Conservation (phyloP, 2,888 invertebrate genomes). For the Atrina japonica region DNA sequence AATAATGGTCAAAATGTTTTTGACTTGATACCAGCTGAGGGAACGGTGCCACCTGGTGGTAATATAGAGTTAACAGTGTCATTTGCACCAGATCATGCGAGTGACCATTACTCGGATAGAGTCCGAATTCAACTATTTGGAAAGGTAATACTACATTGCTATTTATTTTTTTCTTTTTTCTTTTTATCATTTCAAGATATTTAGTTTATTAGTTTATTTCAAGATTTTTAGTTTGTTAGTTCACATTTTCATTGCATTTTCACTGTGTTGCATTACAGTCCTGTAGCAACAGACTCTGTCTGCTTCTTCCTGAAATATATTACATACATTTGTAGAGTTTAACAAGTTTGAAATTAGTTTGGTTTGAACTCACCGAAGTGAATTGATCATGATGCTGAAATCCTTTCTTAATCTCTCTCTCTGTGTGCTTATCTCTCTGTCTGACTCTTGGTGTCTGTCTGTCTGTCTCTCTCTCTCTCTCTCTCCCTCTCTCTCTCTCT, state of each 20-base stretch:
- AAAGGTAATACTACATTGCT: conserved; percentile 59
- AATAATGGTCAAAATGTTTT: conserved; percentile 79
- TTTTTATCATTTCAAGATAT: not conserved
- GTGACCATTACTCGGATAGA: conserved; percentile 78
- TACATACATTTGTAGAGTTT: not conserved
- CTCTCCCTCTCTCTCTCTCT: too few species aligned
- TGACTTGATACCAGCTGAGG: conserved; percentile 79
- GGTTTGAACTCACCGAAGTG: not conserved
- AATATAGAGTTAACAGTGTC: conserved; percentile 76
- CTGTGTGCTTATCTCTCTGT: too few species aligned
- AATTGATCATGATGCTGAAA: too few species aligned
- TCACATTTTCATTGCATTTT: too few species aligned
- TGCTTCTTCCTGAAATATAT: not conserved
- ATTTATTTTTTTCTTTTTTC: not conserved
- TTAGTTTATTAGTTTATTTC: not conserved
- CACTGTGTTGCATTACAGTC: too few species aligned
- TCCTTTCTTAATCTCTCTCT: too few species aligned
- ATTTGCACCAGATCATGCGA: conserved; percentile 79
- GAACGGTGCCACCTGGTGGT: conserved; percentile 74
- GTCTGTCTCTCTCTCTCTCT: too few species aligned
- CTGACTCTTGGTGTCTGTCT: too few species aligned
- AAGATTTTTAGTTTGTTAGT: too few species aligned
- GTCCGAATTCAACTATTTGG: conserved; percentile 78
- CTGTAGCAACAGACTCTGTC: too few species aligned
- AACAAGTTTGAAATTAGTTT: not conserved